phyloP scores from a whole-genome alignment of 92 coral and sea anemone genomes.

The Parazoanthus darwini region DNA sequence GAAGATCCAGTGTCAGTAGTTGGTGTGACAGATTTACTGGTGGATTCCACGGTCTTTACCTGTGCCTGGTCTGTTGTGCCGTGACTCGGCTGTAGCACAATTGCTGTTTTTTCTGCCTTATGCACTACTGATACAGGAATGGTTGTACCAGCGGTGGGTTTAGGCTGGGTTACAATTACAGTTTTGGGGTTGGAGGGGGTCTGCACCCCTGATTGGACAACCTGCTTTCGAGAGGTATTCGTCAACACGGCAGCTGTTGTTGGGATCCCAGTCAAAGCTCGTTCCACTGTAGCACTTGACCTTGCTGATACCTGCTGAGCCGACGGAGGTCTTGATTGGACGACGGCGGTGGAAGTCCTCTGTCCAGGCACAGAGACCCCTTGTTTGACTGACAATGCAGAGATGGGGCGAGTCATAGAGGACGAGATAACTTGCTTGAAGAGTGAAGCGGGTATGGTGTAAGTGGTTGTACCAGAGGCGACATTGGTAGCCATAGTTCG shows the following conservation, averaged over 20 bases:
- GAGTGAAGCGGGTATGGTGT: slow-evolving; percentile 42
- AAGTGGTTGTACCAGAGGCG: slow-evolving; percentile 40
- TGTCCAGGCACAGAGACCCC: slow-evolving; percentile 7
- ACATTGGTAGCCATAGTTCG: slow-evolving; percentile 40
- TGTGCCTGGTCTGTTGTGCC: slow-evolving; percentile 16
- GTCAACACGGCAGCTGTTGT: not conserved
- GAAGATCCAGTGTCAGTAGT: slow-evolving; percentile 6
- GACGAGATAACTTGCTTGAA: slow-evolving; percentile 39
- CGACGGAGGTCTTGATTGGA: not conserved
- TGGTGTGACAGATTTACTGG: not conserved
- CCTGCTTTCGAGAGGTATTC: not conserved
- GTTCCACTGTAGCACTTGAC: not conserved
- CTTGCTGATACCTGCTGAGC: not conserved
- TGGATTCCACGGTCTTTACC: slow-evolving; percentile 9
- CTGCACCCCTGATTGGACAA: slow-evolving; percentile 1
- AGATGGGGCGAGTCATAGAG: slow-evolving; percentile 32
- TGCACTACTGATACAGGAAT: slow-evolving; percentile 10
- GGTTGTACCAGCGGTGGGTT: not conserved
- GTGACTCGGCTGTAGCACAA: slow-evolving; percentile 12
- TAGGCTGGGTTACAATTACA: not conserved
- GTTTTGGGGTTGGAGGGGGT: not conserved
- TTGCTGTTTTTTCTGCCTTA: not conserved
- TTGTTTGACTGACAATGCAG: slow-evolving; percentile 30
- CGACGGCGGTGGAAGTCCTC: not conserved
- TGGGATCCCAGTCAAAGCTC: not conserved